These are phyloP conservation scores for Geotrupes spiniger DNA, from an alignment of 2,888 invertebrate species.

Conservation along the genomic window DNA sequence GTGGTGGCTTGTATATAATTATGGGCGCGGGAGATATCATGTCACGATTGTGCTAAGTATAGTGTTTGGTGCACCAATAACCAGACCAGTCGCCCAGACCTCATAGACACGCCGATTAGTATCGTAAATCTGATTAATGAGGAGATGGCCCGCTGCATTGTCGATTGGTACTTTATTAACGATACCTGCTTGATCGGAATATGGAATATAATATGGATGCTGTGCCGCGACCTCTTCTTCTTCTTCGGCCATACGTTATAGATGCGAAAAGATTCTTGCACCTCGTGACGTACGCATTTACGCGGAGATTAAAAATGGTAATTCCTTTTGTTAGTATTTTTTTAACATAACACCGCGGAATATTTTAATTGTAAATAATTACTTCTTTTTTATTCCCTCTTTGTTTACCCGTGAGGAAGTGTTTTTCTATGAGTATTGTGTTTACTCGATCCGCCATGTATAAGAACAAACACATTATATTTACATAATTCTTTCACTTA, in stretches of 20 bases:
- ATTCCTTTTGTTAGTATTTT: too few relatives aligned
- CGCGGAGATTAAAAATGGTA: too few relatives aligned
- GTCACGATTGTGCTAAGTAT: conserved; percentile 52
- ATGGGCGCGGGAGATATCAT: conserved; percentile 49
- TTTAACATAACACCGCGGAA: too few relatives aligned
- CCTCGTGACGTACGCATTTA: not conserved
- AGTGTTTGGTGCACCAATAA: conserved; percentile 51
- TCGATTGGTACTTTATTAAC: conserved; percentile 49
- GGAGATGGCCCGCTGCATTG: conserved; percentile 32
- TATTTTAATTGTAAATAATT: too few relatives aligned
- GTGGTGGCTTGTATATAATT: conserved; percentile 43
- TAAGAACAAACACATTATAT: too few relatives aligned
- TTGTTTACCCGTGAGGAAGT: too few relatives aligned
- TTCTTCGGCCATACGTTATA: not conserved
- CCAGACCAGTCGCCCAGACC: conserved; percentile 41
- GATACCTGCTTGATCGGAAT: conserved; percentile 29
- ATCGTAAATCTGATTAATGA: conserved; percentile 25
- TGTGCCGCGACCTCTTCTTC: conserved; percentile 12
- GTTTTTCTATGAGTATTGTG: too few relatives aligned
- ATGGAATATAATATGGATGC: conserved; percentile 23
- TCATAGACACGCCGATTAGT: conserved; percentile 22
- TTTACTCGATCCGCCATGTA: too few relatives aligned
- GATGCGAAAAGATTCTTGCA: conserved; percentile 5
- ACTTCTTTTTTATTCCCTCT: too few relatives aligned
- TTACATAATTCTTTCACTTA: too few relatives aligned